phyloP scores from a whole-genome alignment of 2,797 vertebrate genomes.

The Cossypha niveicapilla region DNA sequence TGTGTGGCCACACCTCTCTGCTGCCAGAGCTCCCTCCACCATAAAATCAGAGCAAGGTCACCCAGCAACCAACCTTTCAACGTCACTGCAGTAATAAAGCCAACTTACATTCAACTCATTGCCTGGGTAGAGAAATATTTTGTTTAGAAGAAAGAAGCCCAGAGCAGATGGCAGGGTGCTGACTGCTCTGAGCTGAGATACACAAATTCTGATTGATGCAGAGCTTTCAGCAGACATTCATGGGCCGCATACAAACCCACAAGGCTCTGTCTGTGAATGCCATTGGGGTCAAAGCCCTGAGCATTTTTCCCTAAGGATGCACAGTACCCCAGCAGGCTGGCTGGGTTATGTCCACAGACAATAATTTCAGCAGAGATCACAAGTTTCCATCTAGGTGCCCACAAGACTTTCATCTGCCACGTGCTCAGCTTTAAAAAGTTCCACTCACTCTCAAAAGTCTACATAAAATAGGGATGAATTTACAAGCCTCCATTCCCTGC shows the following conservation, averaged over 20 bases:
- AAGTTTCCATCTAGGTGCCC: background rate
- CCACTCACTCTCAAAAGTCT: background rate
- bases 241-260: background rate
- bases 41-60: slow-evolving; percentile 71
- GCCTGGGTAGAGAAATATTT: slow-evolving; percentile 39
- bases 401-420: background rate
- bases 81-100: slow-evolving; percentile 68
- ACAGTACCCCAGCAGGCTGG: background rate
- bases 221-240: background rate
- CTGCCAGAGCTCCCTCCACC: slow-evolving; percentile 59
- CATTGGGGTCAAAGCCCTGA: background rate
- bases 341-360: background rate
- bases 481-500: background rate
- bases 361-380: background rate
- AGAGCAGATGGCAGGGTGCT: background rate
- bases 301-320: background rate
- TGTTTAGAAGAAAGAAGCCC: background rate
- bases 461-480: background rate
- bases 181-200: background rate
- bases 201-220: background rate
- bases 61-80: slow-evolving; percentile 63
- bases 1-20: slow-evolving; percentile 51
- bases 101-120: slow-evolving; percentile 23
- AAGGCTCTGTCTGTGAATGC: background rate
- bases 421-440: background rate